These are phyloP conservation scores for Ameiurus melas DNA, from an alignment of 2,113 vertebrate genomes.

Conservation along the genomic window DNA sequence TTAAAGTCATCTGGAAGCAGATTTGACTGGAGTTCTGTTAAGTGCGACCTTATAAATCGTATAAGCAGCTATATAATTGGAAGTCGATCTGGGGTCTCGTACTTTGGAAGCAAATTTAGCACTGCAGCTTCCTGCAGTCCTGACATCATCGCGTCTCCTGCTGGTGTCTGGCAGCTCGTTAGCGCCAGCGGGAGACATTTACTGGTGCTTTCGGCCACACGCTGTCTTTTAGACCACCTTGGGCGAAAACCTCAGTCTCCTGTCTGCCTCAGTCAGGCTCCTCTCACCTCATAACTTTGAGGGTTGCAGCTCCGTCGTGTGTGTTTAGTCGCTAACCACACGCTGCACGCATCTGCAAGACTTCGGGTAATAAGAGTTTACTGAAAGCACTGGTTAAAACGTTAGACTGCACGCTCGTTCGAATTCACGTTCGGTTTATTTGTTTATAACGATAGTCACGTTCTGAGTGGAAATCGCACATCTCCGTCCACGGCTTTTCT, in stretches of 20 bases:
- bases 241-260: slow-evolving; percentile 10
- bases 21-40: not conserved
- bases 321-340: slow-evolving; percentile 41
- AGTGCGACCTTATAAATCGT: slow-evolving; percentile 37
- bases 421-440: not conserved
- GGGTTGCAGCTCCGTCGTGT: slow-evolving; percentile 39
- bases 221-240: slow-evolving; percentile 34
- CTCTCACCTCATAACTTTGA: slow-evolving; percentile 23
- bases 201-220: slow-evolving; percentile 32
- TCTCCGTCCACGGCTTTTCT: not conserved
- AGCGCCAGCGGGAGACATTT: not conserved
- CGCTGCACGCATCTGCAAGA: not conserved
- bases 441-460: not conserved
- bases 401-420: not conserved
- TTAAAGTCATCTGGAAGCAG: not conserved
- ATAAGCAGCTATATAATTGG: not conserved
- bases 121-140: slow-evolving; percentile 35
- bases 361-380: not conserved
- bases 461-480: not conserved
- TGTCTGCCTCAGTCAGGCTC: slow-evolving; percentile 42
- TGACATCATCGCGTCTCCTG: slow-evolving; percentile 54
- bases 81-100: slow-evolving; percentile 11
- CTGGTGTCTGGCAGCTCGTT: slow-evolving; percentile 48
- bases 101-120: slow-evolving; percentile 45
- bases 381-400: not conserved